Conservation (phyloP, 2,888 invertebrate genomes). For the Macrosoma leucophasiata region DNA sequence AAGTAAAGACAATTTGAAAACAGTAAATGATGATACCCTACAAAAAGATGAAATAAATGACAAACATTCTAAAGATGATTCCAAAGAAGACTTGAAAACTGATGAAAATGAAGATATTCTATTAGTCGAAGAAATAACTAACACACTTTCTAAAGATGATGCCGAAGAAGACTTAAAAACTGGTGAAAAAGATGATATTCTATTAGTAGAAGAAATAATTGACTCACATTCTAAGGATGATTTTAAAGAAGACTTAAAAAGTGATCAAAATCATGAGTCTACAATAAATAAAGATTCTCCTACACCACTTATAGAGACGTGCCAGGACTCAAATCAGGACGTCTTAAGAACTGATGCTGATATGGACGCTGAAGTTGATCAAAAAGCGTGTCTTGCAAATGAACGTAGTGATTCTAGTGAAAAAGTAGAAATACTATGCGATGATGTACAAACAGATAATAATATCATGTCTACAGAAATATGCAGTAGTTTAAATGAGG, state of each 20-base stretch:
- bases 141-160: too few species aligned
- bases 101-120: too few species aligned
- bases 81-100: too few species aligned
- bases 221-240: neutral
- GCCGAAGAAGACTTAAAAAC: neutral
- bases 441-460: conserved; percentile 1
- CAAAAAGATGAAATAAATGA: too few species aligned
- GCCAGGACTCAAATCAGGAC: neutral
- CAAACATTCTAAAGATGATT: too few species aligned
- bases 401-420: neutral
- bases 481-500: neutral
- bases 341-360: neutral
- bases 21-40: too few species aligned
- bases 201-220: neutral
- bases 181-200: neutral
- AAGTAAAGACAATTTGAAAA: too few species aligned
- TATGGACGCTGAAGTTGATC: neutral
- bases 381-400: neutral
- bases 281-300: neutral
- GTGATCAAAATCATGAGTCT: neutral
- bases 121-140: too few species aligned
- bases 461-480: too few species aligned
- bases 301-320: neutral
- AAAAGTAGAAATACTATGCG: neutral
- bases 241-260: neutral